These are phyloP conservation scores for Hylaeus anthracinus DNA, from an alignment of 1,140 invertebrate species.

Conservation along the genomic window DNA sequence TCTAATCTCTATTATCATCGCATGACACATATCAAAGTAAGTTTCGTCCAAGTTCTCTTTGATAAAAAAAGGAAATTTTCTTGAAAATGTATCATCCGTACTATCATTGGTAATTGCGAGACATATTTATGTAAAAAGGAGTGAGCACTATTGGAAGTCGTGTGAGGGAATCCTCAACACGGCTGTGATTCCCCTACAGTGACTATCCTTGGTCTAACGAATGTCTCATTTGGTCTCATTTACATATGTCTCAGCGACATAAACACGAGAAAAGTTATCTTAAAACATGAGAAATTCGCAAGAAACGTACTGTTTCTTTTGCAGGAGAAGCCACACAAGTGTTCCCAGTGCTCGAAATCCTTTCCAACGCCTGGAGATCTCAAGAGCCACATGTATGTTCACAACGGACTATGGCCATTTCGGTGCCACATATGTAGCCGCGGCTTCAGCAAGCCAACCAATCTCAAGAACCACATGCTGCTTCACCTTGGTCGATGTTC, in stretches of 20 bases:
- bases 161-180: no score
- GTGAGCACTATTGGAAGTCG: no score
- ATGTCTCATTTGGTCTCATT: no score
- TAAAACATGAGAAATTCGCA: no score
- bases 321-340: constrained; percentile 94
- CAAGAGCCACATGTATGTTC: constrained; percentile 95
- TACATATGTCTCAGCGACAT: no score
- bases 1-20: constrained; percentile 98
- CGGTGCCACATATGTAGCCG: constrained; percentile 93
- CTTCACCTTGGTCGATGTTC: constrained; percentile 88
- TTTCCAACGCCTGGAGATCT: constrained; percentile 94
- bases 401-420: constrained; percentile 95
- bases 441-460: constrained; percentile 96
- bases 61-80: neutral
- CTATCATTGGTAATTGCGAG: no score
- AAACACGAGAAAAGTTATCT: no score
- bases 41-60: constrained; percentile 52
- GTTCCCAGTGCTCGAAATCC: constrained; percentile 90
- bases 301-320: constrained; percentile 55
- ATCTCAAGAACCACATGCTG: constrained; percentile 94
- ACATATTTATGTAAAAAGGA: no score
- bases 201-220: no score
- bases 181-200: no score
- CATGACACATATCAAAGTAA: constrained; percentile 99
- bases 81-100: neutral